Percentiles rank a stretch among this genome's conserved stretches.
phyloP scores from a whole-genome alignment of 2,888 invertebrate species.

The Plusia festucae region DNA sequence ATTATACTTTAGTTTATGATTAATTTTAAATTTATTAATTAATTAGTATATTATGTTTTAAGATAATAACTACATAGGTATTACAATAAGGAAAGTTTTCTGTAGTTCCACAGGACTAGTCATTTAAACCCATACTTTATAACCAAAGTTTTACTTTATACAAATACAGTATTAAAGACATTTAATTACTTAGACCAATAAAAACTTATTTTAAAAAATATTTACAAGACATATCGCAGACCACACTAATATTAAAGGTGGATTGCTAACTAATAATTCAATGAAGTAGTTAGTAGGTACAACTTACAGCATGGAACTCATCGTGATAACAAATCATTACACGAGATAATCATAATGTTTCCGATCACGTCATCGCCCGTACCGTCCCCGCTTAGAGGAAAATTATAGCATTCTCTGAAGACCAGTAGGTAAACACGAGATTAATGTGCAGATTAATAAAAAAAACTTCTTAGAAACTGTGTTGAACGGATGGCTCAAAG shows the following conservation, averaged over 20 bases:
- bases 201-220: neutral
- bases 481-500: neutral
- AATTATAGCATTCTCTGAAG: constrained; percentile 26
- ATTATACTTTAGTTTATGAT: too few species aligned
- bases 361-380: constrained; percentile 24
- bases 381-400: constrained; percentile 19
- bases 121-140: too few species aligned
- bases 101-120: too few species aligned
- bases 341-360: constrained; percentile 16
- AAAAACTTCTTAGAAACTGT: neutral
- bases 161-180: too few species aligned
- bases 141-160: too few species aligned
- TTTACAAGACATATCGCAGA: neutral
- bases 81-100: too few species aligned
- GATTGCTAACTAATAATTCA: neutral
- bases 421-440: constrained; percentile 9
- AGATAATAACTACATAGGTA: too few species aligned
- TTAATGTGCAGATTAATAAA: neutral
- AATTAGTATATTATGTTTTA: too few species aligned
- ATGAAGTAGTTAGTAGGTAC: neutral
- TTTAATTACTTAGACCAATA: too few species aligned
- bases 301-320: constrained; percentile 18
- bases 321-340: constrained; percentile 19
- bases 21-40: too few species aligned
- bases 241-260: neutral